Percentiles rank a stretch among this genome's conserved stretches.
These are phyloP conservation scores for Solen grandis DNA, from an alignment of 1,140 invertebrate genomes.

Conservation along the genomic window DNA sequence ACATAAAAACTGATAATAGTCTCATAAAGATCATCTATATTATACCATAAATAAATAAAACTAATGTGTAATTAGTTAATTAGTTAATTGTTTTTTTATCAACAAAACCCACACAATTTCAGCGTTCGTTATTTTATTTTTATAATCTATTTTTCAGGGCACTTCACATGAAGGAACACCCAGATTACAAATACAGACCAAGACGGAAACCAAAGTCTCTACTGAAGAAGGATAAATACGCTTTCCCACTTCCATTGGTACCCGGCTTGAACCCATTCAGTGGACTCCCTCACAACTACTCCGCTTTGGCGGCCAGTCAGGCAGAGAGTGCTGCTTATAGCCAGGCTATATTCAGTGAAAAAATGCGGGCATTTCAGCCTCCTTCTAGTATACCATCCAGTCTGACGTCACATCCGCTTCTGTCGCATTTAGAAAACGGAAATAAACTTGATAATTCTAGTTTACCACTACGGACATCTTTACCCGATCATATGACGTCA, in stretches of 20 bases:
- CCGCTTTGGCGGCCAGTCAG: slow-evolving; percentile 68
- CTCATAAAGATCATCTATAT: not conserved
- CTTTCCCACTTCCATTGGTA: slow-evolving; percentile 94
- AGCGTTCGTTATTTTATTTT: not conserved
- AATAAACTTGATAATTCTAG: slow-evolving; percentile 64
- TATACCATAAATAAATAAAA: not conserved
- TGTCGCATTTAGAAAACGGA: slow-evolving; percentile 63
- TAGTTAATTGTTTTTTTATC: not conserved
- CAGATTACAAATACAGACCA: slow-evolving; percentile 97
- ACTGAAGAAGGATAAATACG: slow-evolving; percentile 95
- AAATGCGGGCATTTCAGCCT: slow-evolving; percentile 69
- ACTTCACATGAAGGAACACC: slow-evolving; percentile 99
- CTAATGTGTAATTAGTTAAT: not conserved
- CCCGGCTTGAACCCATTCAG: slow-evolving; percentile 86
- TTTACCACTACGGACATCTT: slow-evolving; percentile 52
- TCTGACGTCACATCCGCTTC: slow-evolving; percentile 62
- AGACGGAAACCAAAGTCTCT: slow-evolving; percentile 89
- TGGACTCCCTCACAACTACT: slow-evolving; percentile 81
- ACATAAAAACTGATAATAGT: not conserved
- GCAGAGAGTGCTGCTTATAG: slow-evolving; percentile 57
- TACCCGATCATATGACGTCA: slow-evolving; percentile 50
- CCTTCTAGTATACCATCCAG: slow-evolving; percentile 44
- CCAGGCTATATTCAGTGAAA: slow-evolving; percentile 59
- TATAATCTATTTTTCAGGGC: slow-evolving; percentile 83
- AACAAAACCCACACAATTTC: not conserved